Conservation (phyloP, 1,140 invertebrate species). For the Hestina assimilis region DNA sequence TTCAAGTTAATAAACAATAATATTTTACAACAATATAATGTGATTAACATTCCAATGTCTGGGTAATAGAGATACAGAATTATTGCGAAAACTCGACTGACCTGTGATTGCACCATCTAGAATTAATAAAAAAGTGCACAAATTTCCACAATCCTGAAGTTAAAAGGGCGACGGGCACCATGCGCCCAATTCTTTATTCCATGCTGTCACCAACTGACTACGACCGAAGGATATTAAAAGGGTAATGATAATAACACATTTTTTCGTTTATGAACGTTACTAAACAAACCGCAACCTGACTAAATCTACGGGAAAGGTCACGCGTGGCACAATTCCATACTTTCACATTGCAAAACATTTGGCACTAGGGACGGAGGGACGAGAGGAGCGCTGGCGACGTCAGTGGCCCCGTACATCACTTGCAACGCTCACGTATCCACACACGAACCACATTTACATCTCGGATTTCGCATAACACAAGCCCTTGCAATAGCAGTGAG, state of each 20-base stretch:
- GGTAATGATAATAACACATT: conserved; percentile 47
- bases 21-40: neutral
- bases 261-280: conserved; percentile 23
- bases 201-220: conserved; percentile 38
- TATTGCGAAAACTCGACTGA: conserved; percentile 47
- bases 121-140: conserved; percentile 37
- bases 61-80: conserved; percentile 11
- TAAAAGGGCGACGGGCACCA: conserved; percentile 30
- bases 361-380: conserved; percentile 73
- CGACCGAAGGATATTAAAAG: conserved; percentile 33
- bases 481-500: conserved; percentile 26
- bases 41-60: conserved; percentile 3
- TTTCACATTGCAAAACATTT: conserved; percentile 79
- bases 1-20: neutral
- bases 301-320: conserved; percentile 65
- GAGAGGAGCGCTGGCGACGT: conserved; percentile 68
- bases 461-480: conserved; percentile 38
- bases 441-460: conserved; percentile 53
- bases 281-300: conserved; percentile 27
- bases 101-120: conserved; percentile 48
- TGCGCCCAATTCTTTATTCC: conserved; percentile 40
- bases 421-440: conserved; percentile 66
- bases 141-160: conserved; percentile 31
- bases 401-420: conserved; percentile 70
- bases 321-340: conserved; percentile 75